Evolutionary conservation across 1,140 invertebrate genomes (phyloP), one percentile per base, ranked within the genome.

Genomic region (Brachionus rubens): DNA sequence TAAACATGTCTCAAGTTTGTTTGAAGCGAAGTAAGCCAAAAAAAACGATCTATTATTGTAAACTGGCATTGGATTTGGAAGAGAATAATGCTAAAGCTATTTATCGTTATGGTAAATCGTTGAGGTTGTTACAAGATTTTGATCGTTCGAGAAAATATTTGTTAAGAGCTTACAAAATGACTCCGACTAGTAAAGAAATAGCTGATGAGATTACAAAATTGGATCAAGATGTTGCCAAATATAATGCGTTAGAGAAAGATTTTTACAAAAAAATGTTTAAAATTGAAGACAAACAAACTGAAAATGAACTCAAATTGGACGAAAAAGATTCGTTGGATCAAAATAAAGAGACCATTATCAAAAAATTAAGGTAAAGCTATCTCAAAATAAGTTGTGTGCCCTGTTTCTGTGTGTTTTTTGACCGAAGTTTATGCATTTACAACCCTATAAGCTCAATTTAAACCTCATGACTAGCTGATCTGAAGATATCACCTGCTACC

Each of bases 1-100:
- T 75, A 28, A 75, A 75, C 30, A 75, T 75, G 48, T 54, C 72
- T 10, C 72, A 75, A 56, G 48, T 54, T 36, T 75, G 48, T 59
- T n/a, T 75, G 2, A 75, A 75, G 21, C 33, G 26, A 59, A 14
- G 5, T 5, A 75, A 75, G 14, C 48, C 48, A 2, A 54, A 75
- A 56, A 54, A 54, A 19, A 59, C 72, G 1, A 75, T 75, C 16
- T 54, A 43, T 28, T 54, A 75, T 47, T 75, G 72, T 33, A 75
- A 54, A 46, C 28, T 47, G 26, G 72, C 33, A 10, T 30, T 75
- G 21, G 41, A 75, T 43, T 56, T 46, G 40, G 72, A 75, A 5
- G 19, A 28, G 0, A 14, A 75, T 14, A 75, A 75, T 56, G 30
- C 46, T 7, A 75, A 75, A 56, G 72, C 72, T 24, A 43, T 56